phyloP scores from a whole-genome alignment of 2,888 invertebrate species.

The Yponomeuta plumbellus region DNA sequence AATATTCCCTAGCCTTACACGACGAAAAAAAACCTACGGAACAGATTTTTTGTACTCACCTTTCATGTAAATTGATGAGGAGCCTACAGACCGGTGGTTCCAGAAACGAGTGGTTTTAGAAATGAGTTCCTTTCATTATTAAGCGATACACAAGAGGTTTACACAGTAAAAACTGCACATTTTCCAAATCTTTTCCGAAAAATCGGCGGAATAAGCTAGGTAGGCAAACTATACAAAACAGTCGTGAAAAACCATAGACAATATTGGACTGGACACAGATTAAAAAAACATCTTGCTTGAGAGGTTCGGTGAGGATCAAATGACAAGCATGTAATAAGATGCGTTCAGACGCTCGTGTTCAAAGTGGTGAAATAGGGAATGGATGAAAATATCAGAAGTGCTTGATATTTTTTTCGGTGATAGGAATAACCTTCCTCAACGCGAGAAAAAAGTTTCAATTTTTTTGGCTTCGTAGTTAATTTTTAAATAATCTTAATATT shows the following conservation, averaged over 20 bases:
- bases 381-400: too few species aligned
- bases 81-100: constrained; percentile 45
- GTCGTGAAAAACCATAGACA: constrained; percentile 72
- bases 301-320: too few species aligned
- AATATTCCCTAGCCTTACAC: constrained; percentile 32
- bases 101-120: constrained; percentile 38
- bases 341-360: too few species aligned
- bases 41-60: constrained; percentile 73
- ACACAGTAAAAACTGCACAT: constrained; percentile 52
- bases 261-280: background rate
- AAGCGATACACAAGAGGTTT: constrained; percentile 39
- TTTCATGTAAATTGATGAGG: constrained; percentile 76
- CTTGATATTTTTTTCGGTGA: too few species aligned
- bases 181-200: constrained; percentile 56
- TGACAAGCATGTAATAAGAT: too few species aligned
- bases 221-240: constrained; percentile 75
- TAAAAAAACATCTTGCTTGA: background rate
- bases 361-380: too few species aligned
- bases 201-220: constrained; percentile 71
- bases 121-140: constrained; percentile 55
- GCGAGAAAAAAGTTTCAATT: too few species aligned
- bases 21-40: constrained; percentile 58
- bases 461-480: too few species aligned
- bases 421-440: too few species aligned
- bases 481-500: too few species aligned